These are phyloP conservation scores for Mesochorus sp. DNA, from an alignment of 2,888 invertebrate species.

Conservation along the genomic window DNA sequence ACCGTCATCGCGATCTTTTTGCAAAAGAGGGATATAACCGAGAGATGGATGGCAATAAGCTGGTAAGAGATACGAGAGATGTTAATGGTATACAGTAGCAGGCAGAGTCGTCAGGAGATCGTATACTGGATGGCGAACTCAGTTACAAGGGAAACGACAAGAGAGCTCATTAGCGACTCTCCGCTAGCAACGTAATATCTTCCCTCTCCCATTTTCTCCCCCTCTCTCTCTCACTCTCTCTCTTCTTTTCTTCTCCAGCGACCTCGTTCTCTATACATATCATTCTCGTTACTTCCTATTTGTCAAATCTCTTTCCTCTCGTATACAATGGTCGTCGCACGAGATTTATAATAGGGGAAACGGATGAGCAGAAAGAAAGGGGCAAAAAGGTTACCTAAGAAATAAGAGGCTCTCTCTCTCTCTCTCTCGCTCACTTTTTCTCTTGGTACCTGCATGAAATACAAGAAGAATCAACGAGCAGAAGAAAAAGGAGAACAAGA, in stretches of 20 bases:
- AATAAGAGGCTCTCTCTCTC: slow-evolving; percentile 19
- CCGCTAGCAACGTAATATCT: slow-evolving; percentile 38
- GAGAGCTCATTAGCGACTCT: slow-evolving; percentile 59
- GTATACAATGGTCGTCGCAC: background rate
- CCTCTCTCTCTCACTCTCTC: slow-evolving; percentile 13
- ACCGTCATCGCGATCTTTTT: background rate
- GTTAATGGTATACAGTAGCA: background rate
- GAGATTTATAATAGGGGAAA: slow-evolving; percentile 13
- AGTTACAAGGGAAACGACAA: slow-evolving; percentile 33
- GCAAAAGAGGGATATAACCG: background rate
- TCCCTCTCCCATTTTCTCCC: slow-evolving; percentile 27
- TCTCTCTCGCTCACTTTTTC: too few relatives aligned
- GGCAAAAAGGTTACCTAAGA: slow-evolving; percentile 16
- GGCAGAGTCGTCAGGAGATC: slow-evolving; percentile 16
- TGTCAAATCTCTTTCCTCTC: slow-evolving; percentile 11
- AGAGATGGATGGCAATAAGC: background rate
- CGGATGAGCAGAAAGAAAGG: background rate
- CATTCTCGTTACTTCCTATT: slow-evolving; percentile 32
- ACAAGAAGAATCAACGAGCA: slow-evolving; percentile 13
- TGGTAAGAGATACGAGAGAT: slow-evolving; percentile 4
- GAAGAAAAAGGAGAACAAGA: background rate
- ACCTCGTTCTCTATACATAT: background rate
- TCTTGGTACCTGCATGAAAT: background rate
- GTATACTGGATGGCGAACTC: slow-evolving; percentile 16
- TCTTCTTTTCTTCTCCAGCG: too few relatives aligned